phyloP scores from a whole-genome alignment of 2,113 vertebrate genomes.

The Rousettus leschenaultii region DNA sequence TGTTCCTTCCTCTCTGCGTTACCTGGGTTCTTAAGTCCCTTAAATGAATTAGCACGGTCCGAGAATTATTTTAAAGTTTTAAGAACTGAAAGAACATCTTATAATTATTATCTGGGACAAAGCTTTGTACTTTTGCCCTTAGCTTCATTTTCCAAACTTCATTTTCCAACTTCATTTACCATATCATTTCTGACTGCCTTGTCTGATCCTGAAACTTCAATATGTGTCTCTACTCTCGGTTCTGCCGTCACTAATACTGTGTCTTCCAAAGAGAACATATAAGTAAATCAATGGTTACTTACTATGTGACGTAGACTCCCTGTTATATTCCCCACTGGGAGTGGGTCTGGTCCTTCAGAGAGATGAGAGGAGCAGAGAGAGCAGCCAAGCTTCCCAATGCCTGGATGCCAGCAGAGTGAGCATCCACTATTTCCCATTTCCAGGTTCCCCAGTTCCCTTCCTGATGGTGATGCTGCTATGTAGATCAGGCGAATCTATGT shows the following conservation, averaged over 20 bases:
- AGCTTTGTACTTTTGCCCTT: background rate
- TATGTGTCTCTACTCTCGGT: background rate
- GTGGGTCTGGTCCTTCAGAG: background rate
- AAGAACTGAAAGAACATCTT: background rate
- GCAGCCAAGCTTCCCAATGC: background rate
- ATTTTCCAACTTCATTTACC: background rate
- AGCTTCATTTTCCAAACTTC: background rate
- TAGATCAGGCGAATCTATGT: background rate
- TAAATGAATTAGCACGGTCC: background rate
- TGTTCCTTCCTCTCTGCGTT: background rate
- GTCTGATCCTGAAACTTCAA: background rate
- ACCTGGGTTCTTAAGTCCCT: background rate
- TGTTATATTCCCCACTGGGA: too few relatives aligned
- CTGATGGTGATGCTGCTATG: background rate
- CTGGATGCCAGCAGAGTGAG: background rate
- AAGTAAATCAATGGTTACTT: background rate
- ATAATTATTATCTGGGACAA: background rate
- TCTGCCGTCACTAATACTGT: background rate
- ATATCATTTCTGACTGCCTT: background rate
- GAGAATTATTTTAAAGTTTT: background rate
- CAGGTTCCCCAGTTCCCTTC: background rate
- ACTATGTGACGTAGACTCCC: background rate
- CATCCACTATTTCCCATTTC: background rate
- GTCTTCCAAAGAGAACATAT: background rate
- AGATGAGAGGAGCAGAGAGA: background rate